A percentile compares a stretch with the other conserved stretches of the same genome.
phyloP scores from a whole-genome alignment of 2,113 vertebrate species.

The Rutilus rutilus region DNA sequence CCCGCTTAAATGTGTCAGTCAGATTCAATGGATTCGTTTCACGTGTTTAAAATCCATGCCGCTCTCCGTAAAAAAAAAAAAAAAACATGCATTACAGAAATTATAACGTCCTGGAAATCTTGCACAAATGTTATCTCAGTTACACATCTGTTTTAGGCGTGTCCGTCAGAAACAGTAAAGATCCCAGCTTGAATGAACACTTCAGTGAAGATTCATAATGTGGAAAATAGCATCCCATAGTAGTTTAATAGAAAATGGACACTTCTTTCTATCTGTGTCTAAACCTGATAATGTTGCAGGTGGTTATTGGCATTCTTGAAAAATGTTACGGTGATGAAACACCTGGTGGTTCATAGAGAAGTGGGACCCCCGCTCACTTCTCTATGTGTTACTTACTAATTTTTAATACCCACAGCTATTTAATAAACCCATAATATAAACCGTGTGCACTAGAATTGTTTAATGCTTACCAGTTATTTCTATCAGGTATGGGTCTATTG shows the following conservation, averaged over 20 bases:
- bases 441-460: neutral
- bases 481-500: neutral
- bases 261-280: neutral
- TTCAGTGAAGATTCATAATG: neutral
- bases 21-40: neutral
- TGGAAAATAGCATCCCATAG: neutral
- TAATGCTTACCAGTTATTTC: neutral
- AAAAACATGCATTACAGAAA: neutral
- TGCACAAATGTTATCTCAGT: neutral
- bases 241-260: neutral
- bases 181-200: neutral
- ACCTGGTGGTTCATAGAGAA: neutral
- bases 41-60: too few species aligned
- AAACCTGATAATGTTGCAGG: neutral
- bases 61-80: neutral
- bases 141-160: neutral
- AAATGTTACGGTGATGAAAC: neutral
- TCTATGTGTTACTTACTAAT: neutral
- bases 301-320: neutral
- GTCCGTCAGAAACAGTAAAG: neutral
- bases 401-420: neutral
- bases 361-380: neutral
- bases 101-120: neutral
- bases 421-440: neutral
- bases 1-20: conserved; percentile 49